These are phyloP conservation scores for Rhinogobius similis DNA, from an alignment of 2,113 vertebrate genomes.

Conservation along the genomic window DNA sequence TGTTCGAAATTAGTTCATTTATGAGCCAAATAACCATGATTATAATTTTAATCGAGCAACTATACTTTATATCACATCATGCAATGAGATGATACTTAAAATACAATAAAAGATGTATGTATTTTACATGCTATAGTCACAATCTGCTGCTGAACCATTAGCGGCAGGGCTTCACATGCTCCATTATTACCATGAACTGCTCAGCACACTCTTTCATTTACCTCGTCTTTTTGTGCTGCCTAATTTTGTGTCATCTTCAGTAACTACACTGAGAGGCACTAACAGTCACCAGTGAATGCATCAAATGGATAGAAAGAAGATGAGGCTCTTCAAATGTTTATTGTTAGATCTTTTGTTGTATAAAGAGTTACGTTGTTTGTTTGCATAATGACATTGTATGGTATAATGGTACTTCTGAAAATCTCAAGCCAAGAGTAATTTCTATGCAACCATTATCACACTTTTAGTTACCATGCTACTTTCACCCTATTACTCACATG, in stretches of 20 bases:
- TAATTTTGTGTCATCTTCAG: constrained; percentile 30
- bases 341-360: neutral
- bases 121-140: constrained; percentile 23
- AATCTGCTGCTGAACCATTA: constrained; percentile 49
- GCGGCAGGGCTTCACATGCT: constrained; percentile 35
- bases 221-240: constrained; percentile 8
- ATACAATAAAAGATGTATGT: neutral
- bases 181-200: constrained; percentile 42
- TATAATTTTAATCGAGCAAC: no score
- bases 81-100: no score
- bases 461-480: no score
- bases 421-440: no score
- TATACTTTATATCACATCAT: no score
- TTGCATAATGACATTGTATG: neutral
- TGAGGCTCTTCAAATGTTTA: neutral
- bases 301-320: neutral
- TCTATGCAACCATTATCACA: no score
- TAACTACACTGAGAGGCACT: constrained; percentile 23
- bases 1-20: no score
- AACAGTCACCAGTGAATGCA: neutral
- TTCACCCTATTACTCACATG: no score
- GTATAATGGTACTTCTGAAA: no score
- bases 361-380: neutral
- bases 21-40: no score
- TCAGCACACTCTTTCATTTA: constrained; percentile 19